Base-by-base conservation (phyloP, 2,113 vertebrate species). In the Platycercus adscitus region DNA sequence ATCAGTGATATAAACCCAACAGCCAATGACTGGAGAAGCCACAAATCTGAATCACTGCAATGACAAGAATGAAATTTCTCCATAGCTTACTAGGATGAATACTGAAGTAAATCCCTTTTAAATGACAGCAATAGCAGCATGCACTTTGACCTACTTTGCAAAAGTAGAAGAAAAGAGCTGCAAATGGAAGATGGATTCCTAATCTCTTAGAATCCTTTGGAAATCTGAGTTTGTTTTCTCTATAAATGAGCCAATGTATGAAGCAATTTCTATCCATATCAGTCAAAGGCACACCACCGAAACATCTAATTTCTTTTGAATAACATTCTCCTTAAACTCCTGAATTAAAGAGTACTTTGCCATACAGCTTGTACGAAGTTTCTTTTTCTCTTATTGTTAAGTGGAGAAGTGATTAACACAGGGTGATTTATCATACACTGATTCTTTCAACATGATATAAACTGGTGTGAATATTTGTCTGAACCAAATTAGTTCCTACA, bases 161-260 rank as follows among this genome's bases (percentile, higher is more conserved):
- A 79, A 92, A 81, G 37, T 43, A 53, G 2, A 24, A 61, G 39
- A 39, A 29, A 76, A 76, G 9, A 68, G 13, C 24, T 75, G 31
- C 29, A 89, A 86, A 70, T 58, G 24, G 52, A 69, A 93, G 47
- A 58, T 3, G 20, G 9, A 65, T 25, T 58, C 53, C 46, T 72
- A 86, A 82, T 86, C n/a, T 88, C 41, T 44, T 19, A 5, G 63
- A 82, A 94, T 89, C 60, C 88, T 94, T 66, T 70, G 46, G 76
- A 96, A 93, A 91, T 70, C 63, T 39, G 17, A 83, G n/a, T 49
- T 86, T 86, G 35, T 81, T 90, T 86, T 77, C 64, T 81, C 47
- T 60, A 43, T 53, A 77, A 93, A 80, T 6, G 23, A 80, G 50
- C 20, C 31, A 60, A 80, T 10, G 47, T 11, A 55, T 24, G 39